phyloP scores from a whole-genome alignment of 1,140 invertebrate genomes.

The Drosophila guanche region DNA sequence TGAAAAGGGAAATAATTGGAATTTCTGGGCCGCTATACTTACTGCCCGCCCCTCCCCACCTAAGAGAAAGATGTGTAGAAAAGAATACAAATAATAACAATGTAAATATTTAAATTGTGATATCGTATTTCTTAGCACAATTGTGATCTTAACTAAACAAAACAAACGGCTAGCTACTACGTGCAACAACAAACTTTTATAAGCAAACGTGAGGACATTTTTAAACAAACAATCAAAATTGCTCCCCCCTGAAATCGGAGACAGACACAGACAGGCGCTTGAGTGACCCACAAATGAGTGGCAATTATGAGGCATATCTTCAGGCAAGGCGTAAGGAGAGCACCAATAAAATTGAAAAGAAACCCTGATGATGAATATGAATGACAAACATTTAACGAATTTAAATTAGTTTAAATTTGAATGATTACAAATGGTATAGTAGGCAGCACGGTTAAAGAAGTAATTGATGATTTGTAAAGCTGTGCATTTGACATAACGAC shows the following conservation, averaged over 20 bases:
- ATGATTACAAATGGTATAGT: slow-evolving; percentile 29
- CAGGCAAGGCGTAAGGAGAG: slow-evolving; percentile 3
- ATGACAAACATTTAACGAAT: slow-evolving; percentile 66
- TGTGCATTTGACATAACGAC: slow-evolving; percentile 6
- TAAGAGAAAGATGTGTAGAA: slow-evolving; percentile 52
- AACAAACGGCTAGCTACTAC: slow-evolving; percentile 74
- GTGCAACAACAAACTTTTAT: slow-evolving; percentile 59
- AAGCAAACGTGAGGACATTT: slow-evolving; percentile 40
- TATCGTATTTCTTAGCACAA: slow-evolving; percentile 82
- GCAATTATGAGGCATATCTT: slow-evolving; percentile 66
- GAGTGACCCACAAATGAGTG: slow-evolving; percentile 19
- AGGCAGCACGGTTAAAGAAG: neutral
- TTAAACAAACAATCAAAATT: slow-evolving; percentile 55
- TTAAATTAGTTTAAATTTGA: slow-evolving; percentile 67
- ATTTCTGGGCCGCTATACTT: slow-evolving; percentile 46
- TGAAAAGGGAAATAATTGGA: slow-evolving; percentile 3
- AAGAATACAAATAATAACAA: slow-evolving; percentile 70
- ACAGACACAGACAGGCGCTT: neutral
- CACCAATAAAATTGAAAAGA: slow-evolving; percentile 1
- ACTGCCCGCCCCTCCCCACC: slow-evolving; percentile 60
- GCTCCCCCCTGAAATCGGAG: slow-evolving; percentile 18
- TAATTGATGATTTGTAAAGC: slow-evolving; percentile 35
- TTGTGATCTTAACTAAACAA: slow-evolving; percentile 77
- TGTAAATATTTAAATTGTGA: slow-evolving; percentile 82
- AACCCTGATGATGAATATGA: slow-evolving; percentile 3